Base-by-base conservation (phyloP, 1,140 invertebrate genomes). In the Wiebesia pumilae region DNA sequence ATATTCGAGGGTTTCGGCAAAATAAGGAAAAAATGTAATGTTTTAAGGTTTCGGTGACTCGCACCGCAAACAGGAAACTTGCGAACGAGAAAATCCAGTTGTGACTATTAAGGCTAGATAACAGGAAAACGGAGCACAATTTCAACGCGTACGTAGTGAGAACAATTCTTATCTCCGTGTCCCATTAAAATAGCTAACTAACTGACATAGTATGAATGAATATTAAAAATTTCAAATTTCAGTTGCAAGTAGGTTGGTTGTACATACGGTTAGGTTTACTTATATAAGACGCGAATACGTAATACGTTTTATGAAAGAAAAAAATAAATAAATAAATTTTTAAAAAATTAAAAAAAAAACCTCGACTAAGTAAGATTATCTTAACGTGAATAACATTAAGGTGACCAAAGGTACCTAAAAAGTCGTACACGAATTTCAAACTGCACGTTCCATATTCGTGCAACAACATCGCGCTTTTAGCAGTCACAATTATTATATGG, bases 121-220 rank as follows among this genome's bases (percentile, higher is more conserved):
- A 73, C 43, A 51, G 35, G 51, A 73, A 83, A 75, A 73, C 47
- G 43, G 81, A 73, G 33, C 30, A 58, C 14, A 73, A 73, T 73
- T 83, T 69, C 24, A 43, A 3, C 3, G 2, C 3, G 9, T 27
- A n/a, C 47, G 19, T 24, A 19, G 51, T 35, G 77, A n/a, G 77
- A 79, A 79, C 47, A 35, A 30, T 54, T 51, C 10, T 58, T 79
- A 54, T 79, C 77, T 58, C 3, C 24, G 7, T 33, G 30, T 79
- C 24, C 47, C 40, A 33, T 35, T 33, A 69, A 69, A 19, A 30
- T 30, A 27, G 1, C 35, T 35, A 16, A 35, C 12, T 73, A 73
- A 33, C 24, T 38, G 0, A n/a, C 71, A n/a, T 43, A n/a, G 9
- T 1, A 43, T n/a, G 21, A 43, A 75, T 38, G 40, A 71, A 71